phyloP scores from a whole-genome alignment of 2,797 vertebrate genomes.

The Notolabrus celidotus region DNA sequence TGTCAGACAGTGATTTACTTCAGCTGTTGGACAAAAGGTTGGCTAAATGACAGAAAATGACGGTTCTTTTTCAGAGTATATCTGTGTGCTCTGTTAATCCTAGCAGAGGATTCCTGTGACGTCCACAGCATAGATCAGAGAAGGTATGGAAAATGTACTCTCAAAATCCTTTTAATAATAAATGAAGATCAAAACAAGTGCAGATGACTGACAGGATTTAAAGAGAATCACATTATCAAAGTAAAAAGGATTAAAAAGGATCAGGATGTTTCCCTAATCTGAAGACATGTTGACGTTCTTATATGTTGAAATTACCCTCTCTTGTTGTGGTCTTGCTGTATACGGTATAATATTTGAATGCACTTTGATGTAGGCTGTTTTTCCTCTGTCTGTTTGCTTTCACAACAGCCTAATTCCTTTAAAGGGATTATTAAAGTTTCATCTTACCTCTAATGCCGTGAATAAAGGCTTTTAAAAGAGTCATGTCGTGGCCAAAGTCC shows the following conservation, averaged over 20 bases:
- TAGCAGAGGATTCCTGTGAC: not conserved
- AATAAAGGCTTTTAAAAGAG: constrained; percentile 22
- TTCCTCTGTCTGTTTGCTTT: constrained; percentile 22
- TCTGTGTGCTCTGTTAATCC: not conserved
- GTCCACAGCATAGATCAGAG: not conserved
- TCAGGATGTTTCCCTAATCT: constrained; percentile 7
- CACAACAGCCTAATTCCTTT: constrained; percentile 20
- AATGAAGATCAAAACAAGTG: too few relatives aligned
- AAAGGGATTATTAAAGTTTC: constrained; percentile 36
- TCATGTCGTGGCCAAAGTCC: constrained; percentile 15
- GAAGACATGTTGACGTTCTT: constrained; percentile 2
- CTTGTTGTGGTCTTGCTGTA: constrained; percentile 23
- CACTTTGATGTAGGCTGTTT: constrained; percentile 25
- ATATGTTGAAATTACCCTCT: constrained; percentile 6
- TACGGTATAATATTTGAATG: not conserved
- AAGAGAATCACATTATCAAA: not conserved
- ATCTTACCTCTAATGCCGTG: constrained; percentile 9
- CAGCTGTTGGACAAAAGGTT: not conserved
- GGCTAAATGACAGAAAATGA: too few relatives aligned
- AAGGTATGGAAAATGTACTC: not conserved
- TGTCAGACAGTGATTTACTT: too few relatives aligned
- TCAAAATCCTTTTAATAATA: not conserved
- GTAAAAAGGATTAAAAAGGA: not conserved
- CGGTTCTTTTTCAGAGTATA: not conserved
- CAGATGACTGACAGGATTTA: not conserved